Evolutionary conservation across 2,797 vertebrate species (phyloP).

Genomic region (Tympanoctomys barrerae): DNA sequence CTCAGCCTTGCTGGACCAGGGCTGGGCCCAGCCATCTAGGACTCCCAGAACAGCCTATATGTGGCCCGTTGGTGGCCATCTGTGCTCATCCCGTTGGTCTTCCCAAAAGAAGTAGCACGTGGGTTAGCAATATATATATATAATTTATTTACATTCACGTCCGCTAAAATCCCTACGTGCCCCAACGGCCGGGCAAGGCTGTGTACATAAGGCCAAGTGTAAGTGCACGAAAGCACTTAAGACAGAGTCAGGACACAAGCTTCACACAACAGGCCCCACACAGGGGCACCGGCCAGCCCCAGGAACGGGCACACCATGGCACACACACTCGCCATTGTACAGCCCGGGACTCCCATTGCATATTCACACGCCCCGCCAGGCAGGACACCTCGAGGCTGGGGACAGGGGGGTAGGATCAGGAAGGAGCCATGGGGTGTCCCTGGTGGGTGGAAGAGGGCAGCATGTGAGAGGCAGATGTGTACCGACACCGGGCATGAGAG

Average conservation of each 20-base stretch:
- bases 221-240: conserved; percentile 92
- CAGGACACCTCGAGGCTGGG: conserved; percentile 69
- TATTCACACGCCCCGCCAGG: conserved; percentile 74
- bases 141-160: conserved; percentile 99
- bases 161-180: conserved; percentile 97
- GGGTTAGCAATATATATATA: conserved; percentile 93
- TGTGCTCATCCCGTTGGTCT: background rate
- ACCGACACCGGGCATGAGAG: conserved; percentile 66
- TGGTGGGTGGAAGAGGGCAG: conserved; percentile 75
- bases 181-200: conserved; percentile 88
- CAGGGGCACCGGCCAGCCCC: conserved; percentile 81
- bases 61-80: background rate
- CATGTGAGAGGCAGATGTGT: conserved; percentile 79
- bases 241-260: conserved; percentile 92
- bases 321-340: conserved; percentile 88
- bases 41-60: background rate
- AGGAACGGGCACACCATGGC: conserved; percentile 83
- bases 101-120: conserved; percentile 64
- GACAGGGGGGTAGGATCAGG: background rate
- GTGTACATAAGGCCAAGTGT: conserved; percentile 94
- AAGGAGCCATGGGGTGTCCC: conserved; percentile 66
- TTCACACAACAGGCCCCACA: conserved; percentile 87
- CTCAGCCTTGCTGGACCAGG: background rate
- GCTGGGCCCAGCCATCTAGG: background rate
- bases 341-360: conserved; percentile 83